These are phyloP conservation scores for Heterodera schachtii DNA, from an alignment of 1,140 invertebrate species.

Conservation along the genomic window DNA sequence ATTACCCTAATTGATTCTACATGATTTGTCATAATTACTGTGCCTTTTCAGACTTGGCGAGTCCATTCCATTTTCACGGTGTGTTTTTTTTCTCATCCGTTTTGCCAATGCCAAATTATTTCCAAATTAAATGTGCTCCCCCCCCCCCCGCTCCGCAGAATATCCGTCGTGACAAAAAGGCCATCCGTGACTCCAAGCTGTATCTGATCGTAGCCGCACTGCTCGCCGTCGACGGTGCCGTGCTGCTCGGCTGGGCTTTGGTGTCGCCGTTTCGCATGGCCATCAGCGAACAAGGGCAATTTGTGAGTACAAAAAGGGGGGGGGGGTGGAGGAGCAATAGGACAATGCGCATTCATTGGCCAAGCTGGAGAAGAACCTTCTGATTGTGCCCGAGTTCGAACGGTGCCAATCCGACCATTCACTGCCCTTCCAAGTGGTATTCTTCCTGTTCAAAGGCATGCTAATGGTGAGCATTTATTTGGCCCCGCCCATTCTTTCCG, in stretches of 20 bases:
- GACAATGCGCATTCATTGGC: no score
- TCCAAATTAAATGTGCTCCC: background rate
- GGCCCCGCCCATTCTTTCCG: no score
- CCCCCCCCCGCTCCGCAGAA: constrained; percentile 61
- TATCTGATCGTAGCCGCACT: constrained; percentile 94
- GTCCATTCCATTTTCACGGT: constrained; percentile 61
- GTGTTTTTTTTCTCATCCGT: background rate
- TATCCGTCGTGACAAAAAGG: constrained; percentile 89
- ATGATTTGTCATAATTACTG: no score
- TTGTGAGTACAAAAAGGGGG: constrained; percentile 33
- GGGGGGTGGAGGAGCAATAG: no score
- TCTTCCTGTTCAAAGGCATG: constrained; percentile 95
- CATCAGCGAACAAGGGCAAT: constrained; percentile 54
- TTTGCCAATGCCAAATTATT: no score
- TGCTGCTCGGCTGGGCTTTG: constrained; percentile 95
- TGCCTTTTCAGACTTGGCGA: constrained; percentile 70
- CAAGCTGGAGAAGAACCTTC: constrained; percentile 50
- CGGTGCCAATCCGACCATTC: constrained; percentile 92
- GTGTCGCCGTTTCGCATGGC: constrained; percentile 82
- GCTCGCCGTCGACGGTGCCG: constrained; percentile 84
- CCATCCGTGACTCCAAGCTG: constrained; percentile 95
- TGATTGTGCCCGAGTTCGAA: constrained; percentile 80
- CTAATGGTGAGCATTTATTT: constrained; percentile 77
- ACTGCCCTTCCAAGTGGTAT: constrained; percentile 83
- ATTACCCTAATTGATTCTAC: no score